Percentiles rank a stretch among this genome's conserved stretches.
These are phyloP conservation scores for Oligia latruncula DNA, from an alignment of 2,888 invertebrate species.

Conservation along the genomic window DNA sequence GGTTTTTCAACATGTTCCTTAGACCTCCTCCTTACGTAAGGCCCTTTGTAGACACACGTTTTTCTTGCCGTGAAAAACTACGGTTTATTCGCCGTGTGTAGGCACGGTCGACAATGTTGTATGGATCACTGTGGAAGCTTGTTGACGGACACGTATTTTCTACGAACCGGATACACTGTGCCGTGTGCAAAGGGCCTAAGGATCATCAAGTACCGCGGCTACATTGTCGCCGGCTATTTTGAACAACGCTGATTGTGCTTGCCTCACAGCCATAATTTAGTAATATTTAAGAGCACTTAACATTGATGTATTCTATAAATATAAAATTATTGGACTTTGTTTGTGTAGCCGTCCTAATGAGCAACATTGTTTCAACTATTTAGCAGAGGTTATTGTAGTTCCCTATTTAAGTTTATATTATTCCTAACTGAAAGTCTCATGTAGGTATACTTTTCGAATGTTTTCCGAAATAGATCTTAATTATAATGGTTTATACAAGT, in stretches of 20 bases:
- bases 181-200: background rate
- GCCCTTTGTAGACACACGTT: background rate
- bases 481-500: background rate
- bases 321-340: constrained; percentile 44
- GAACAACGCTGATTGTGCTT: constrained; percentile 58
- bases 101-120: background rate
- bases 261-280: constrained; percentile 60
- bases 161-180: background rate
- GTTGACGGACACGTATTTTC: background rate
- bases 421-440: constrained; percentile 22
- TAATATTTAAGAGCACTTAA: constrained; percentile 54
- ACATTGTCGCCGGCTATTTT: constrained; percentile 46
- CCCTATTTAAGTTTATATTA: constrained; percentile 20
- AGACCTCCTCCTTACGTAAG: background rate
- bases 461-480: background rate
- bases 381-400: constrained; percentile 20
- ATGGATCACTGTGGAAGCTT: background rate
- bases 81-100: background rate
- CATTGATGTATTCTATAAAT: constrained; percentile 44
- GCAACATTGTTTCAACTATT: constrained; percentile 41
- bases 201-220: background rate
- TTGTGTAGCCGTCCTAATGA: constrained; percentile 29
- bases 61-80: background rate
- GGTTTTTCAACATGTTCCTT: constrained; percentile 1
- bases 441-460: constrained; percentile 5